These are phyloP conservation scores for Cheiracanthium punctorium DNA, from an alignment of 2,888 invertebrate genomes.

Conservation along the genomic window DNA sequence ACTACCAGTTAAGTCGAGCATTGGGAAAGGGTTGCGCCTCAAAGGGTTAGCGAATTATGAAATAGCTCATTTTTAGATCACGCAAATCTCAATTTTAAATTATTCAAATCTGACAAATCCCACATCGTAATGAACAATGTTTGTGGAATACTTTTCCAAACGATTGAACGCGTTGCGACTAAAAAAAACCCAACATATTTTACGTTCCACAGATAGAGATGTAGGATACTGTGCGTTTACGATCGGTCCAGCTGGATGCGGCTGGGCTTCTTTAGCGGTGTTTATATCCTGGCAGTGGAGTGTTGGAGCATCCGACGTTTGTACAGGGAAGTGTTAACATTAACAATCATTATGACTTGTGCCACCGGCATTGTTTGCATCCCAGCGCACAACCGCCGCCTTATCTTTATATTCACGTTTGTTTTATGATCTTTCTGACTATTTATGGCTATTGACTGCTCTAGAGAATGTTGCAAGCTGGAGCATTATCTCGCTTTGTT, in stretches of 20 bases:
- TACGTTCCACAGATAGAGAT: not conserved
- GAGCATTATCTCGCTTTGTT: no score
- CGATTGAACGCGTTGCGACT: no score
- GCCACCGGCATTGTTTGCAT: not conserved
- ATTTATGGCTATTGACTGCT: not conserved
- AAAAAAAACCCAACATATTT: not conserved
- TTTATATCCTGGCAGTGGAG: not conserved
- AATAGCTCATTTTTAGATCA: no score
- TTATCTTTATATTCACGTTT: not conserved
- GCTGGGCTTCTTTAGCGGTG: not conserved
- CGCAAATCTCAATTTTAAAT: no score
- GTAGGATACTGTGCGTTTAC: not conserved
- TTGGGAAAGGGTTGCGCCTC: no score
- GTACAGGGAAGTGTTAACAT: not conserved
- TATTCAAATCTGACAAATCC: no score
- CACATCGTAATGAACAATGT: no score
- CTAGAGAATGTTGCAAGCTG: not conserved
- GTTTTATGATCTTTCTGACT: not conserved
- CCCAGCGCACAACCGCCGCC: no score
- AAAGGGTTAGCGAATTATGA: no score
- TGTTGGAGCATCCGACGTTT: not conserved
- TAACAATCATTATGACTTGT: not conserved
- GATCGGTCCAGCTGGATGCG: not conserved
- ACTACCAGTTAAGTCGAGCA: no score
- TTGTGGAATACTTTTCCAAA: no score